Evolutionary conservation across 2,113 vertebrate genomes (phyloP).

Genomic region (Electrona antarctica): DNA sequence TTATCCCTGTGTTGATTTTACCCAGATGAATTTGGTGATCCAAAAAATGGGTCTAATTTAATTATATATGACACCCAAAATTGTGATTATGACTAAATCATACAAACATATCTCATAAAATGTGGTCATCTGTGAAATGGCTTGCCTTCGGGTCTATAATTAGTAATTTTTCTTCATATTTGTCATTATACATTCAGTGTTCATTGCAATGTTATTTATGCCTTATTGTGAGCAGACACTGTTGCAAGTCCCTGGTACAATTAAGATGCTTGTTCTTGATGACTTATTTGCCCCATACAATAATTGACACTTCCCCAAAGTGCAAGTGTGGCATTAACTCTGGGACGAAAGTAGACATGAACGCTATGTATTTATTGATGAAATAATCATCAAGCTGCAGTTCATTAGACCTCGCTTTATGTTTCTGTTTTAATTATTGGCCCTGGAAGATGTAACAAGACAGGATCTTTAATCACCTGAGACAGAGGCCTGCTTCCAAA

Average conservation of each 20-base stretch:
- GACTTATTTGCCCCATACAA: slow-evolving; percentile 49
- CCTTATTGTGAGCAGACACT: slow-evolving; percentile 26
- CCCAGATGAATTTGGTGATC: too few relatives aligned
- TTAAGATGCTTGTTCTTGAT: slow-evolving; percentile 40
- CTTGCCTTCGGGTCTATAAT: not conserved
- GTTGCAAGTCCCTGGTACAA: slow-evolving; percentile 16
- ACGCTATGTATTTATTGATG: slow-evolving; percentile 70
- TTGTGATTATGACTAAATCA: not conserved
- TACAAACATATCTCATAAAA: not conserved
- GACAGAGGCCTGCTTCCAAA: slow-evolving; percentile 68
- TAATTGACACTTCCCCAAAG: slow-evolving; percentile 50
- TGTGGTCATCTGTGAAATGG: too few relatives aligned
- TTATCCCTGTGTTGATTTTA: too few relatives aligned
- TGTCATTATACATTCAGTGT: not conserved
- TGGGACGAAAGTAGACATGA: slow-evolving; percentile 53
- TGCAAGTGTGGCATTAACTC: slow-evolving; percentile 62
- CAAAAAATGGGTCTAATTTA: too few relatives aligned
- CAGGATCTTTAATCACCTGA: slow-evolving; percentile 73
- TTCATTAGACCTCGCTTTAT: slow-evolving; percentile 80
- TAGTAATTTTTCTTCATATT: not conserved
- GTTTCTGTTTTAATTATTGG: slow-evolving; percentile 81
- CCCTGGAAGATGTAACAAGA: slow-evolving; percentile 73
- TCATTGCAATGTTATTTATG: not conserved
- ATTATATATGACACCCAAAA: too few relatives aligned
- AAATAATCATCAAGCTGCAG: slow-evolving; percentile 76